These are phyloP conservation scores for Chrysocyon brachyurus DNA, from an alignment of 2,797 vertebrate genomes.

Conservation along the genomic window DNA sequence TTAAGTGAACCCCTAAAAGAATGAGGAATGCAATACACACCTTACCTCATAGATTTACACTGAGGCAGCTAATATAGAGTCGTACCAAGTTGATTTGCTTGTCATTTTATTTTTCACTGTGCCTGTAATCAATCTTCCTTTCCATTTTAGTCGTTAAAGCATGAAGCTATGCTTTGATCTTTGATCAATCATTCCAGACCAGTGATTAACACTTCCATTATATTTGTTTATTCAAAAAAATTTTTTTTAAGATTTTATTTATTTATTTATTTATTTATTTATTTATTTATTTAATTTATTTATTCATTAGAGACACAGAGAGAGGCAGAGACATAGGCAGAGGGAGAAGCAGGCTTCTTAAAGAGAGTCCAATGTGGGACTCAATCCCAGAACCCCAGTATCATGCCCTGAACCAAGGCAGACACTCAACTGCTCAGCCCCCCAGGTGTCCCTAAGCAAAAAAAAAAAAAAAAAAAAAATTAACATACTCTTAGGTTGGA, in stretches of 20 bases:
- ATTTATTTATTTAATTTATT: no score
- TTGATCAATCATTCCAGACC: not conserved
- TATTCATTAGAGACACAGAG: no score
- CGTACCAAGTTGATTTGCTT: not conserved
- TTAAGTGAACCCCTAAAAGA: not conserved
- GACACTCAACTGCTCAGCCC: no score
- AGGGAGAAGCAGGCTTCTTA: no score
- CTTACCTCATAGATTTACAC: not conserved
- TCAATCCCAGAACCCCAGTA: no score
- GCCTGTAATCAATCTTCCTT: not conserved
- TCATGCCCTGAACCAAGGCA: no score
- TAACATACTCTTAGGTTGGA: not conserved
- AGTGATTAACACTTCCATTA: not conserved
- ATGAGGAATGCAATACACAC: not conserved
- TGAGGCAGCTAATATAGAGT: not conserved
- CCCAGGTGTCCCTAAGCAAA: no score
- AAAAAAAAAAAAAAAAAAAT: no score
- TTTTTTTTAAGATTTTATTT: not conserved
- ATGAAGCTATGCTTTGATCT: not conserved
- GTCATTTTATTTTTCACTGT: not conserved
- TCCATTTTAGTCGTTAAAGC: not conserved
- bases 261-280: no score
- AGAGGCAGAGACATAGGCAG: no score
- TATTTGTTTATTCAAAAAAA: conserved; percentile 18
- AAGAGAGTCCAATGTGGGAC: no score